Base-by-base conservation (phyloP, 2,888 invertebrate species). In the Ophion slaviceki region DNA sequence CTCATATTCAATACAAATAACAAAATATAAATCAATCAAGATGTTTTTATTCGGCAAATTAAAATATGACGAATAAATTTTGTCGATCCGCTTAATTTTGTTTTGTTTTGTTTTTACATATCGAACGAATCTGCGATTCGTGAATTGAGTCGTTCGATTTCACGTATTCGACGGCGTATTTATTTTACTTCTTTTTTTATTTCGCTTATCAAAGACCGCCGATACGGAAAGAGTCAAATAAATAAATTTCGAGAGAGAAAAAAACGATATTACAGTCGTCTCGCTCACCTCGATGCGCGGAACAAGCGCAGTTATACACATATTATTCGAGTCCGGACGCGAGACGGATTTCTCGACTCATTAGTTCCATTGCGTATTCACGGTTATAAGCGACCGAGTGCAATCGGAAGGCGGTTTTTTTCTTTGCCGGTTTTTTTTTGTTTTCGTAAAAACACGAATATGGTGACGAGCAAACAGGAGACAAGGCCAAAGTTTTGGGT, bases 351-450 rank as follows among this genome's bases (percentile, higher is more conserved):
- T 53, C 20, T 32, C 45, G 61, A 62, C 59, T 75, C 47, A 75
- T 68, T 76, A 53, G 32, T 61, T 68, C 68, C 68, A 24, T 70
- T 68, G 62, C 57, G n/a, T 61, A 70, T 81, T 76, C 32, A 74
- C 61, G 7, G 61, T 74, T 74, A 74, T 24, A 74, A 61, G 40
- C 72, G 72, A 24, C 14, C 14, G 14, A 24, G 20, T 36, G 7
- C 36, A 24, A 75, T 68, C 75, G 68, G 40, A 53, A 47, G 32
- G 36, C 32, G 61, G 6, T 28, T 40, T 70, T 71, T 53, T 70
- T 59, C n/a, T 28, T 11, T 4, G 5, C 14, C 17, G 53, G 10
- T 47, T 47, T 47, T 47, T 47, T 47, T 47, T 47, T 53, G 14
- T 53, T 53, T 53, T 14, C 11, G 17, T 53, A 64, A 64, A 28